Conservation (phyloP, 1,140 invertebrate species). For the Monochamus saltuarius region DNA sequence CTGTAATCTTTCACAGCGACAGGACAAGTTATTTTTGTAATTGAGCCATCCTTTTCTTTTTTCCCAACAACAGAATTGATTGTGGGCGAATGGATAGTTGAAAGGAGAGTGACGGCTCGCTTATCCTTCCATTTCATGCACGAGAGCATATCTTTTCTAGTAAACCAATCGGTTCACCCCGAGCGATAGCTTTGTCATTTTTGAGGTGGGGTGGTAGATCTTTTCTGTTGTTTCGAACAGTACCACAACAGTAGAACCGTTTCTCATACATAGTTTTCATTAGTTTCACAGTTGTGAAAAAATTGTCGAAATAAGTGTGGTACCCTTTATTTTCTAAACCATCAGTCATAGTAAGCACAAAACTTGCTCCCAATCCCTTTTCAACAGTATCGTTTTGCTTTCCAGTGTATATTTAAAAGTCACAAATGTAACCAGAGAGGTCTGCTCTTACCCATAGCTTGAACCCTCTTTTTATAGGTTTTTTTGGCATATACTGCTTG, state of each 20-base stretch:
- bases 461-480: slow-evolving; percentile 48
- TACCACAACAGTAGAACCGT: no score
- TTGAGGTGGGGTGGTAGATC: no score
- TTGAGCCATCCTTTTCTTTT: neutral
- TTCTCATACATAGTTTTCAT: neutral
- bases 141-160: no score
- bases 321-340: slow-evolving; percentile 22
- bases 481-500: slow-evolving; percentile 49
- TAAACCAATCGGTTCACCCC: no score
- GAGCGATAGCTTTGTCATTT: no score
- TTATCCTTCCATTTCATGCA: no score
- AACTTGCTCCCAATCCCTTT: slow-evolving; percentile 17
- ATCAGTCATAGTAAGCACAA: slow-evolving; percentile 24
- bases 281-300: slow-evolving; percentile 23
- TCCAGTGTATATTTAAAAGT: slow-evolving; percentile 29
- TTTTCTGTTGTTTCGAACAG: no score
- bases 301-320: slow-evolving; percentile 28
- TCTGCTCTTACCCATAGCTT: slow-evolving; percentile 41
- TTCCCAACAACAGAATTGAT: no score
- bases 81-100: no score
- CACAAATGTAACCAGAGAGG: slow-evolving; percentile 20
- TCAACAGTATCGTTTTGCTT: slow-evolving; percentile 3
- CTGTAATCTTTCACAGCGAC: neutral
- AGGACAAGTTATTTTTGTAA: neutral
- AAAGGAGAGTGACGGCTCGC: no score